Evolutionary conservation across 2,888 invertebrate genomes (phyloP).

Genomic region (Emmelina monodactyla): DNA sequence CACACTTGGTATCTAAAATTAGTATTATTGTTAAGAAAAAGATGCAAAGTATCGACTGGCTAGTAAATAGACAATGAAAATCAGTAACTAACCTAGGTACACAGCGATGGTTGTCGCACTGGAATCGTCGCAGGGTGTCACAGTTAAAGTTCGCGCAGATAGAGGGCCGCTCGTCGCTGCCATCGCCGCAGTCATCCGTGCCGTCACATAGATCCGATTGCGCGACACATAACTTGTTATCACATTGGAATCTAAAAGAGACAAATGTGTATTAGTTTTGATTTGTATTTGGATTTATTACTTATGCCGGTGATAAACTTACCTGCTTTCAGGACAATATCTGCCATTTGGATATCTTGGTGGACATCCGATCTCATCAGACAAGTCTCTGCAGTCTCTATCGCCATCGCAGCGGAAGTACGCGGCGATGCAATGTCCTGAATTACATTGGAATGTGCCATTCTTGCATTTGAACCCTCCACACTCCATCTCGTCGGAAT

Average conservation of each 20-base stretch:
- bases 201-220: slow-evolving; percentile 92
- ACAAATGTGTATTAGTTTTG: background rate
- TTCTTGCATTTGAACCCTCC: slow-evolving; percentile 86
- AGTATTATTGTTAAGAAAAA: background rate
- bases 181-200: slow-evolving; percentile 91
- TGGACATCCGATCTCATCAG: slow-evolving; percentile 89
- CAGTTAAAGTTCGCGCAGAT: slow-evolving; percentile 88
- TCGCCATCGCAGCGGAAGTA: slow-evolving; percentile 91
- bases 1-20: slow-evolving; percentile 77
- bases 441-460: slow-evolving; percentile 89
- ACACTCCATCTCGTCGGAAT: slow-evolving; percentile 87
- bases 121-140: slow-evolving; percentile 83
- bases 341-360: slow-evolving; percentile 87
- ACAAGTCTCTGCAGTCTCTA: slow-evolving; percentile 87
- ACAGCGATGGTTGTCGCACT: slow-evolving; percentile 89
- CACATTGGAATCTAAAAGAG: slow-evolving; percentile 82
- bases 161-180: slow-evolving; percentile 82
- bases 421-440: slow-evolving; percentile 91
- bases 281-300: background rate
- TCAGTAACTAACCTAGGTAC: slow-evolving; percentile 67
- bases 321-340: slow-evolving; percentile 84
- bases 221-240: slow-evolving; percentile 90
- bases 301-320: slow-evolving; percentile 5
- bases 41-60: background rate
- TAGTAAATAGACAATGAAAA: too few relatives aligned